Conservation (phyloP, 1,140 invertebrate species). For the Chymomyza costata region DNA sequence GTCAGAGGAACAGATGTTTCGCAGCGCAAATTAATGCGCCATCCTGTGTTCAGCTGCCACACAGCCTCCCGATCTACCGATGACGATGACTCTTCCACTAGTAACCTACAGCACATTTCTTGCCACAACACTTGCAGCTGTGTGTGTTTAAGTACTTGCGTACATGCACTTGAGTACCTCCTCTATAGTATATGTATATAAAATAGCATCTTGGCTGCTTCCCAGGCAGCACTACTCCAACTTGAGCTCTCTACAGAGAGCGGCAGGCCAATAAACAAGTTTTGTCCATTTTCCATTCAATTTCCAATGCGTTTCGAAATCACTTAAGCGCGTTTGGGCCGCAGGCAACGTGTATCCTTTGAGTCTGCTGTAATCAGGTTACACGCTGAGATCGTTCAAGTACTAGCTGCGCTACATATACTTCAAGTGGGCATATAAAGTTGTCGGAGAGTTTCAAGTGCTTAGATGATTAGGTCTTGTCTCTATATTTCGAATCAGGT, state of each 20-base stretch:
- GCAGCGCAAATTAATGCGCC: slow-evolving; percentile 48
- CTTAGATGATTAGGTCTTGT: slow-evolving; percentile 9
- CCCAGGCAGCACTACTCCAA: slow-evolving; percentile 9
- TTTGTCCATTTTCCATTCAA: slow-evolving; percentile 26
- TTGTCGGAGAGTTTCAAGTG: slow-evolving; percentile 42
- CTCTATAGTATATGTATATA: slow-evolving; percentile 33
- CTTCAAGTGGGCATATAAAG: slow-evolving; percentile 10
- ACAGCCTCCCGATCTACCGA: slow-evolving; percentile 1
- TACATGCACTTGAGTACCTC: slow-evolving; percentile 55
- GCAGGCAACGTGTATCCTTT: slow-evolving; percentile 56
- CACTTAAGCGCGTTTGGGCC: slow-evolving; percentile 53
- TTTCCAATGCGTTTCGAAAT: slow-evolving; percentile 42
- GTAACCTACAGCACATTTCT: slow-evolving; percentile 66
- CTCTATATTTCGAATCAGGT: too few species aligned
- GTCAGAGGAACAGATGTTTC: slow-evolving; percentile 67
- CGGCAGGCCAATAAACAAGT: slow-evolving; percentile 10
- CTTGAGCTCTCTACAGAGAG: not conserved
- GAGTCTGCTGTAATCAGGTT: slow-evolving; percentile 59
- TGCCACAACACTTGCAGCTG: too few species aligned
- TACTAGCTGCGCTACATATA: not conserved
- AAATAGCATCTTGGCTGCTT: slow-evolving; percentile 23
- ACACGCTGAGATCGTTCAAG: slow-evolving; percentile 16
- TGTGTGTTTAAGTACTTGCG: slow-evolving; percentile 54
- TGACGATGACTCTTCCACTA: slow-evolving; percentile 38
- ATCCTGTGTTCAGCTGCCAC: not conserved